phyloP scores from a whole-genome alignment of 2,888 invertebrate species.

The Tineola bisselliella region DNA sequence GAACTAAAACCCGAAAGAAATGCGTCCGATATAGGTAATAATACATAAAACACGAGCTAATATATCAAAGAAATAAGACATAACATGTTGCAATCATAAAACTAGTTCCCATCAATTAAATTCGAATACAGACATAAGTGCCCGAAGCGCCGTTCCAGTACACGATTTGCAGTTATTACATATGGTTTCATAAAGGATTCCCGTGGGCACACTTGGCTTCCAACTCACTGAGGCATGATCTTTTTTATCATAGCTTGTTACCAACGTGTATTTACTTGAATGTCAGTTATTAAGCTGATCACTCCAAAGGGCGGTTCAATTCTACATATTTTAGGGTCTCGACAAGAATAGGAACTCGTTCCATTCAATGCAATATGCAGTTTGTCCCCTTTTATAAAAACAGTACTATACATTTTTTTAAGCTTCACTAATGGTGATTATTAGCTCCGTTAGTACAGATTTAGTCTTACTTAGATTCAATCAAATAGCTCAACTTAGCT shows the following conservation, averaged over 20 bases:
- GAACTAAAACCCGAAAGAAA: no score
- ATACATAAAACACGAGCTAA: no score
- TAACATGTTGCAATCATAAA: background rate
- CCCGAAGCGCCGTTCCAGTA: background rate
- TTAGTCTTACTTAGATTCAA: no score
- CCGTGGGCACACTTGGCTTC: background rate
- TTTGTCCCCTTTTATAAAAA: no score
- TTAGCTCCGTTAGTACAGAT: no score
- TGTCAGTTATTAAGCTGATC: background rate
- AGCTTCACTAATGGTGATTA: no score
- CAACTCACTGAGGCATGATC: background rate
- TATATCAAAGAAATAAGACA: background rate
- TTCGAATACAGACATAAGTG: background rate
- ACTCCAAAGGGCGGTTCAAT: background rate
- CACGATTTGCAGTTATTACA: background rate
- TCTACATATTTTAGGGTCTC: background rate
- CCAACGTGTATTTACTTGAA: background rate
- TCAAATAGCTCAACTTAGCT: no score
- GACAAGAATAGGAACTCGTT: background rate
- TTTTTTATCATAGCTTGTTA: background rate
- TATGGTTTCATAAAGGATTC: background rate
- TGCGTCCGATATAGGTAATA: no score
- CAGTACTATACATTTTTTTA: no score
- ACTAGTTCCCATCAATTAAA: background rate
- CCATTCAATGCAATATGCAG: background rate